Base-by-base conservation (phyloP, 1,140 invertebrate genomes). In the Metaphire vulgaris region DNA sequence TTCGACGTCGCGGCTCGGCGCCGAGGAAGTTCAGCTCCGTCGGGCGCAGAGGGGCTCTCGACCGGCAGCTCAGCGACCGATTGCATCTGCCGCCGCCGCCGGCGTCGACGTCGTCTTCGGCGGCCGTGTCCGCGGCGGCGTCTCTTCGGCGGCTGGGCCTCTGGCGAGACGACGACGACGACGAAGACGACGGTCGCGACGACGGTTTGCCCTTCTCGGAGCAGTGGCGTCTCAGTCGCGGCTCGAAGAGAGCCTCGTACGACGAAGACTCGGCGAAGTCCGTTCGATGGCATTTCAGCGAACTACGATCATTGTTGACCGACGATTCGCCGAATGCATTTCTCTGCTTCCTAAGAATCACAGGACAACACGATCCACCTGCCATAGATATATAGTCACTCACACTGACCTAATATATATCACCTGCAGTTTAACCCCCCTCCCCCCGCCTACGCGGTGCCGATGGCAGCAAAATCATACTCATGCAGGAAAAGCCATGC, bases 341-440 rank as follows among this genome's bases (percentile, higher is more conserved):
- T n/a, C n/a, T 56, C 41, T 56, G 41, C 41, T 56, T 56, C 41
- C 41, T 56, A 56, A n/a, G n/a, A n/a, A n/a, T n/a, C n/a, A n/a
- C n/a, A n/a, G n/a, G n/a, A n/a, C n/a, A n/a, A n/a, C n/a, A n/a
- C n/a, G n/a, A n/a, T n/a, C n/a, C n/a, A n/a, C n/a, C n/a, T n/a
- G n/a, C n/a, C n/a, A n/a, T n/a, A n/a, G n/a, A n/a, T n/a, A n/a
- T n/a, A n/a, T n/a, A n/a, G n/a, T n/a, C n/a, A n/a, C n/a, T n/a
- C n/a, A n/a, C n/a, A n/a, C n/a, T n/a, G n/a, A n/a, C n/a, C n/a
- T n/a, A n/a, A n/a, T n/a, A n/a, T n/a, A n/a, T n/a, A n/a, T n/a
- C n/a, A n/a, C n/a, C n/a, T n/a, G n/a, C n/a, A n/a, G n/a, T n/a
- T n/a, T n/a, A n/a, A n/a, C n/a, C n/a, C n/a, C n/a, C n/a, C n/a